Base-by-base conservation (phyloP, 2,888 invertebrate genomes). In the Ectemnius lituratus region DNA sequence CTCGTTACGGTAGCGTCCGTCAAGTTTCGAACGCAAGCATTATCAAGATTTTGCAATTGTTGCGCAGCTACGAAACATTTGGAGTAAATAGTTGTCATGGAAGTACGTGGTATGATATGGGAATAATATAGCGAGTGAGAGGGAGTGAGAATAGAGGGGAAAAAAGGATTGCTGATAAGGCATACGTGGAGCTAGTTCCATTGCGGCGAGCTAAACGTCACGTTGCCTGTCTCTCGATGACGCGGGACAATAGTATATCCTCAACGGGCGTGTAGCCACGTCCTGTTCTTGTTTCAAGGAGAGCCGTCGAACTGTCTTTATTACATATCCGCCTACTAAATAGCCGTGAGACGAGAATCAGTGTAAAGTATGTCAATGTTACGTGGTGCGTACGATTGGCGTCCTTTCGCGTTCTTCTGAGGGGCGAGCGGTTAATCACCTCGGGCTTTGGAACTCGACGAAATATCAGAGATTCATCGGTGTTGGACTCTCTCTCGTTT, bases 291-390 rank as follows among this genome's bases (percentile, higher is more conserved):
- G 23, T 20, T 47, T 62, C 78, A 81, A 78, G 75, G 78, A 75
- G 70, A 73, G 23, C 63, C 73, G 63, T 65, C 66, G 60, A 75
- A 74, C 70, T 65, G 37, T 47, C 45, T 69, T 78, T 73, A 63
- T 70, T 70, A 57, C 66, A 58, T 62, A 47, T 57, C 58, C 23
- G 14, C 37, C 45, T 16, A 70, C 23, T 70, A 76, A 73, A 73
- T 45, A 71, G 60, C 62, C 70, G 46, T 74, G 66, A 67, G 77
- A 62, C 27, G 68, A 62, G 72, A 77, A 60, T 69, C 62, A 23
- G 8, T 4, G 66, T 49, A 62, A 78, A 78, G 67, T 75, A 45
- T 77, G 76, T 79, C 76, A 76, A 80, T 82, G 82, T 82, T 83
- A 81, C 72, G 61, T 23, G 47, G 62, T 71, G 70, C 66, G 62